Base-by-base conservation (phyloP, 1,140 invertebrate species). In the Drosophila insularis region DNA sequence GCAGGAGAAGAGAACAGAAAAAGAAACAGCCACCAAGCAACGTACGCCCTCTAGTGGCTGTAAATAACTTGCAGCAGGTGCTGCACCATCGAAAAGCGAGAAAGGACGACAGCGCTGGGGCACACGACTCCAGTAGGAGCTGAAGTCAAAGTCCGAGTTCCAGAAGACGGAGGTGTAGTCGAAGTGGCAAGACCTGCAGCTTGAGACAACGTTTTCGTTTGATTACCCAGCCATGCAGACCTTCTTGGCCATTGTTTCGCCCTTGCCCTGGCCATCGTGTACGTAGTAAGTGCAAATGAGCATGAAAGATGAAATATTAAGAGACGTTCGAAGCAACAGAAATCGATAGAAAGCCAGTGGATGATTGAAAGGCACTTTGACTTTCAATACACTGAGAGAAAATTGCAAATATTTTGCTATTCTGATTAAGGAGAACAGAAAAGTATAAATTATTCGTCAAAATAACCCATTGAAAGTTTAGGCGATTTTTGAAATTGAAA, bases 301-400 rank as follows among this genome's bases (percentile, higher is more conserved):
- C 75, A 82, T 87, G 84, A 80, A 84, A 72, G 77, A 87, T 90
- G 87, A 90, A 87, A 90, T 90, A 90, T 90, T 87, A 90, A 82
- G 81, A 89, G 79, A 61, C 58, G 81, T 65, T 46, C 14, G 14
- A 19, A 46, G 7, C 14, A 17, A 19, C 6, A 50, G 17, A 50
- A 19, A 50, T 50, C 43, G 43, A 50, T 21, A 3, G 43, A 21
- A 21, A 10, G 11, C 35, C 11, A 37, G 35, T 13, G 13, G 10
- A 8, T 50, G 40, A 5, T 2, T 7, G 14, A 8, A 31, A 31
- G 27, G 2, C 5, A 5, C 5, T 5, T 31, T 5, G 4, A 4
- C 4, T 17, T 46, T 17, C 35, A 37, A 17, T 46, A 19, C 43
- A 46, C 43, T 46, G 14, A 21, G n/a, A 50, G 19, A 1, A 50